Percentiles rank a stretch among this genome's conserved stretches.
These are phyloP conservation scores for Coregonus sp. DNA, from an alignment of 2,797 vertebrate species.

Conservation along the genomic window DNA sequence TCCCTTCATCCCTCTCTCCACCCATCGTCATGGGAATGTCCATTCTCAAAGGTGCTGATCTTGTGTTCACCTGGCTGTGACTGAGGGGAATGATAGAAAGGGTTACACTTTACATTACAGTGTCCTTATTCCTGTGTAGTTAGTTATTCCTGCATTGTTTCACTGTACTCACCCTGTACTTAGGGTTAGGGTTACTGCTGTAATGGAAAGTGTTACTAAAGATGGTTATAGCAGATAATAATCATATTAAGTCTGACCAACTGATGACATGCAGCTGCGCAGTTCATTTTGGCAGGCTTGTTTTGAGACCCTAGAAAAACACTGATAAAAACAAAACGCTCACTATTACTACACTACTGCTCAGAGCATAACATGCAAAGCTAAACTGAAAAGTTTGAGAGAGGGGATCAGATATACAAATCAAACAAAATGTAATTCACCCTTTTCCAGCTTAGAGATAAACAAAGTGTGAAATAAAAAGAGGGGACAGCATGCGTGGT, in stretches of 20 bases:
- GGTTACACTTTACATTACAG: too few relatives aligned
- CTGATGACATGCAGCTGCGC: not conserved
- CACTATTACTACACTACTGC: not conserved
- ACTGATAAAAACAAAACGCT: not conserved
- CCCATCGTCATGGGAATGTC: slow-evolving; percentile 35
- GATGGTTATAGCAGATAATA: not conserved
- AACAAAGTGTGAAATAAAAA: slow-evolving; percentile 9
- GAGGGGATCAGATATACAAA: not conserved
- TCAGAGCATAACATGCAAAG: not conserved
- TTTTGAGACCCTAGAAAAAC: not conserved
- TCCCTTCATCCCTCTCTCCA: slow-evolving; percentile 1
- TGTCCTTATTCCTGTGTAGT: too few relatives aligned
- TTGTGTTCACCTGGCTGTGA: too few relatives aligned
- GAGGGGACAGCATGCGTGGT: slow-evolving; percentile 27
- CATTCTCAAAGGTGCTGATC: slow-evolving; percentile 31
- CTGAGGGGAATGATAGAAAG: too few relatives aligned
- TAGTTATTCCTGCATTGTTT: too few relatives aligned
- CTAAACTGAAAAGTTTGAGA: not conserved
- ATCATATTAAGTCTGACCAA: not conserved
- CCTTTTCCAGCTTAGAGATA: slow-evolving; percentile 25
- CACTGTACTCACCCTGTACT: too few relatives aligned
- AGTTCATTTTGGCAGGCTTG: not conserved
- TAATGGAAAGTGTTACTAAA: not conserved
- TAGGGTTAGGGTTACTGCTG: not conserved
- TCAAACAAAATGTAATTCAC: slow-evolving; percentile 27